phyloP scores from a whole-genome alignment of 2,888 invertebrate genomes.

The Morpho achilles region DNA sequence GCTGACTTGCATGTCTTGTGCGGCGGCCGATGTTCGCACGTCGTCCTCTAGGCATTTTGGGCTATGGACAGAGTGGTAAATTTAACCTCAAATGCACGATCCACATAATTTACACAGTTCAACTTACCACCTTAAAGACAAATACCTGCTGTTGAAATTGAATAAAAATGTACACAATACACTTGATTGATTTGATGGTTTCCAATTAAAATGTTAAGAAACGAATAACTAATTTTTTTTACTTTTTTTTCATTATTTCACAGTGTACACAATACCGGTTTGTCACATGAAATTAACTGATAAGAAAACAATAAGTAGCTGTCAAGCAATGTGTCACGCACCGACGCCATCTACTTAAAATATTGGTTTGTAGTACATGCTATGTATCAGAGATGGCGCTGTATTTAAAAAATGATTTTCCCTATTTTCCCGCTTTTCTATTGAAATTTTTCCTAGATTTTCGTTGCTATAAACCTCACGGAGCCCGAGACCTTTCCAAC shows the following conservation, averaged over 20 bases:
- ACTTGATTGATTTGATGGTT: slow-evolving; percentile 27
- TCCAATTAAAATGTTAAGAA: slow-evolving; percentile 1
- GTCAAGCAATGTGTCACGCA: slow-evolving; percentile 27
- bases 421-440: too few species aligned
- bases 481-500: slow-evolving; percentile 33
- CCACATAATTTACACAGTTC: slow-evolving; percentile 32
- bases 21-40: slow-evolving; percentile 35
- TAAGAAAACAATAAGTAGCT: slow-evolving; percentile 26
- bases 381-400: slow-evolving; percentile 30
- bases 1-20: slow-evolving; percentile 33
- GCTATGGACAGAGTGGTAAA: slow-evolving; percentile 32
- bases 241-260: slow-evolving; percentile 21
- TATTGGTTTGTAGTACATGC: slow-evolving; percentile 30
- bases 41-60: slow-evolving; percentile 35
- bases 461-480: slow-evolving; percentile 26
- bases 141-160: slow-evolving; percentile 31
- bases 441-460: too few species aligned
- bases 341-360: slow-evolving; percentile 23
- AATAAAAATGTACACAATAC: slow-evolving; percentile 30
- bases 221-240: not conserved
- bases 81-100: slow-evolving; percentile 29
- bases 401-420: too few species aligned
- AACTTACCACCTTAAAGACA: slow-evolving; percentile 32
- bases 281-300: slow-evolving; percentile 16
- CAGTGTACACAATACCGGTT: slow-evolving; percentile 27